Percentiles rank a stretch among this genome's conserved stretches.
phyloP scores from a whole-genome alignment of 2,888 invertebrate genomes.

The Lissocephala sabroskyi region DNA sequence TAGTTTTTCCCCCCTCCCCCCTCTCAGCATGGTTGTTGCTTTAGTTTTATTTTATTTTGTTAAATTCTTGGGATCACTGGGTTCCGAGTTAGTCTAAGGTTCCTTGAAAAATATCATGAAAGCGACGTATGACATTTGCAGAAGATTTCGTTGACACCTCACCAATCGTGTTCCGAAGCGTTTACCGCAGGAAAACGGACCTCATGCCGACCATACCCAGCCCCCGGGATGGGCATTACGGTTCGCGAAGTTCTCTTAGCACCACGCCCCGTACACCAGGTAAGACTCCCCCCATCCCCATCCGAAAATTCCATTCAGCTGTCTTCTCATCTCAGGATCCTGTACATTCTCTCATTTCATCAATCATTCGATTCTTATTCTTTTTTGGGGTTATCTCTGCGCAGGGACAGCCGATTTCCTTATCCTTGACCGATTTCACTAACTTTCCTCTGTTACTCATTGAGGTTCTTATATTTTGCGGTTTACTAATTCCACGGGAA shows the following conservation, averaged over 20 bases:
- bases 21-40: constrained; percentile 1
- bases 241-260: constrained; percentile 74
- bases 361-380: too few relatives aligned
- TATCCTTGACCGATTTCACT: too few relatives aligned
- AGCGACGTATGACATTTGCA: too few relatives aligned
- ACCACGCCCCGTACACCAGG: constrained; percentile 73
- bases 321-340: too few relatives aligned
- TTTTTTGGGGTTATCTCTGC: too few relatives aligned
- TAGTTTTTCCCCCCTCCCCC: neutral
- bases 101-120: too few relatives aligned
- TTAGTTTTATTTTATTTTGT: constrained; percentile 1
- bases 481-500: too few relatives aligned
- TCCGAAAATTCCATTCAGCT: too few relatives aligned
- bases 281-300: constrained; percentile 46
- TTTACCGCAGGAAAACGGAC: constrained; percentile 90
- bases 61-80: constrained; percentile 3
- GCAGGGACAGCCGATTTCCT: too few relatives aligned
- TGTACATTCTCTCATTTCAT: too few relatives aligned
- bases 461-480: too few relatives aligned
- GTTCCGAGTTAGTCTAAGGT: constrained; percentile 3
- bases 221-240: constrained; percentile 76
- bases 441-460: too few relatives aligned
- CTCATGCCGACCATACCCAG: constrained; percentile 91
- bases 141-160: constrained; percentile 72
- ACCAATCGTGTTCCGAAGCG: constrained; percentile 82